phyloP scores from a whole-genome alignment of 2,888 invertebrate genomes.

The Elegia similella region DNA sequence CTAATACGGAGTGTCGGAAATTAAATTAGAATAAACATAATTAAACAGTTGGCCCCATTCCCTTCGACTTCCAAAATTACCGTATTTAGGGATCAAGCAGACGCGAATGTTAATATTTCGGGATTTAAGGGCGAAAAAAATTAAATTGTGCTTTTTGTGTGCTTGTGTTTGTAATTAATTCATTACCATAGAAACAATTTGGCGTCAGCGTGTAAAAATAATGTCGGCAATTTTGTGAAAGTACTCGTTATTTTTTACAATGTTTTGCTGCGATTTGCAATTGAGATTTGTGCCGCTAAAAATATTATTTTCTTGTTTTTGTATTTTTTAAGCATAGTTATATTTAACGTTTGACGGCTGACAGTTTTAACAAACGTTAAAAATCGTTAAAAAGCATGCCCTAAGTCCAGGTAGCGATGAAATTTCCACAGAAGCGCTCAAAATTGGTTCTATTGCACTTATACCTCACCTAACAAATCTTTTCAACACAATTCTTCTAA shows the following conservation, averaged over 20 bases:
- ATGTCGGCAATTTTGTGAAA: background rate
- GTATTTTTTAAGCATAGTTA: too few relatives aligned
- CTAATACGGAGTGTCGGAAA: conserved; percentile 47
- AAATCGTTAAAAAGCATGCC: too few relatives aligned
- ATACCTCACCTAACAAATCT: too few relatives aligned
- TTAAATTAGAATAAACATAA: conserved; percentile 73
- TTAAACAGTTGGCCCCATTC: conserved; percentile 62
- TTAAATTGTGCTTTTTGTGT: conserved; percentile 40
- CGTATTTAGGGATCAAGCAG: conserved; percentile 55
- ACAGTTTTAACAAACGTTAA: too few relatives aligned
- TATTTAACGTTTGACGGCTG: too few relatives aligned
- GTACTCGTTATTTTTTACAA: background rate
- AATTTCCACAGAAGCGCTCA: too few relatives aligned
- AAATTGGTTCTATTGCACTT: too few relatives aligned
- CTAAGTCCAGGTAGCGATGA: too few relatives aligned
- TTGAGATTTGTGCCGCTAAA: too few relatives aligned
- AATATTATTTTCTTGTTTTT: too few relatives aligned
- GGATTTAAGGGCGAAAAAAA: conserved; percentile 49
- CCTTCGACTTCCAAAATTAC: conserved; percentile 59
- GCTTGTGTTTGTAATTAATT: conserved; percentile 52
- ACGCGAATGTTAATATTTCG: conserved; percentile 52
- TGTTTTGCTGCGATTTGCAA: too few relatives aligned
- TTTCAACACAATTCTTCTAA: too few relatives aligned
- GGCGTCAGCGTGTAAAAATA: conserved; percentile 2
- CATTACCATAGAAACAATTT: conserved; percentile 52